phyloP scores from a whole-genome alignment of 2,113 vertebrate species.

The Empidonax traillii region DNA sequence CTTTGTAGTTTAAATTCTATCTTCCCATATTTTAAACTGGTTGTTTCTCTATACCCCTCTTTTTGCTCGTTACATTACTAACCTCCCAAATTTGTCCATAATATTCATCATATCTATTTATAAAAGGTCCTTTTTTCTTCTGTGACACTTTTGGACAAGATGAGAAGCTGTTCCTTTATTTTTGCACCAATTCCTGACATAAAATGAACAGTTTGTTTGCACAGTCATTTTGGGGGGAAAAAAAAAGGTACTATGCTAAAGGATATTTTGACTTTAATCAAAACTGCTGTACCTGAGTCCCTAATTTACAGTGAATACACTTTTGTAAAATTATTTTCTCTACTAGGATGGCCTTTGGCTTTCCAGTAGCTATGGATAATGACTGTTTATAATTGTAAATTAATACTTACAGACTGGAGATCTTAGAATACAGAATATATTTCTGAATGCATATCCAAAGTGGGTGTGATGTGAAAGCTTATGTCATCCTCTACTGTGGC shows the following conservation, averaged over 20 bases:
- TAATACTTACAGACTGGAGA: neutral
- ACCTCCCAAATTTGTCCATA: neutral
- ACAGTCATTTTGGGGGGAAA: neutral
- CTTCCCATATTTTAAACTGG: neutral
- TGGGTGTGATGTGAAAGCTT: neutral
- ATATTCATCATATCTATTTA: neutral
- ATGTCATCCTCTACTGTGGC: neutral
- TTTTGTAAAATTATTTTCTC: constrained; percentile 27
- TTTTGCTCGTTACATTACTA: neutral
- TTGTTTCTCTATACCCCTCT: neutral
- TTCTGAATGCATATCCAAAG: neutral
- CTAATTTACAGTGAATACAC: neutral
- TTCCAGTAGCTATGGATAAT: neutral
- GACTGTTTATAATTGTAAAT: neutral
- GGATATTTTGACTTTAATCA: constrained; percentile 49
- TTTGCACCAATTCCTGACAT: neutral
- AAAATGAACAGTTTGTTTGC: neutral
- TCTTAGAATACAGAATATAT: neutral
- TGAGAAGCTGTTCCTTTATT: neutral
- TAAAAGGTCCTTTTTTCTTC: neutral
- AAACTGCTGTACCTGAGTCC: neutral
- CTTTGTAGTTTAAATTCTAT: neutral
- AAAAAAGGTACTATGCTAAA: neutral
- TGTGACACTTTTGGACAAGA: neutral
- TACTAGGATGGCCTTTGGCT: neutral